A percentile compares a stretch with the other conserved stretches of the same genome.
These are phyloP conservation scores for Pseudomyrmex flavicornis DNA, from an alignment of 1,140 invertebrate genomes.

Conservation along the genomic window DNA sequence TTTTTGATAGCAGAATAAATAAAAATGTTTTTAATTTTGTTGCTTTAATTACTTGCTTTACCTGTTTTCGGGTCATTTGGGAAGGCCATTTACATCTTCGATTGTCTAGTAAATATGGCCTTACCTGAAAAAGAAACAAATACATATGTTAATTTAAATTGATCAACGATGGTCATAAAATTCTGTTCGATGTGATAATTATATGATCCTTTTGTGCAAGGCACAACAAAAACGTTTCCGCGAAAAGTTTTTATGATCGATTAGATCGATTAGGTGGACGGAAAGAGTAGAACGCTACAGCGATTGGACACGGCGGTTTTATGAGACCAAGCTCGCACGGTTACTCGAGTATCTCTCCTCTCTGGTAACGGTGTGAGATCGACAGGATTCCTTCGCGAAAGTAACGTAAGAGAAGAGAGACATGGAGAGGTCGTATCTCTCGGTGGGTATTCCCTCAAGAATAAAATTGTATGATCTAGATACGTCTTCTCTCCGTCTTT, in stretches of 20 bases:
- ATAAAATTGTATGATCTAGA: constrained; percentile 47
- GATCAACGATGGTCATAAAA: not conserved
- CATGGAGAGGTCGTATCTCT: constrained; percentile 49
- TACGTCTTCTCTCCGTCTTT: constrained; percentile 16
- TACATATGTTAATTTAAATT: not conserved
- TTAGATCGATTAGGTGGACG: constrained; percentile 35
- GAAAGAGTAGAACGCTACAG: constrained; percentile 36
- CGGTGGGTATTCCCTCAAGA: constrained; percentile 44
- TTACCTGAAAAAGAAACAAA: constrained; percentile 57
- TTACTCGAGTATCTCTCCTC: constrained; percentile 19
- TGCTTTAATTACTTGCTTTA: constrained; percentile 14
- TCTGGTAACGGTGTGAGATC: constrained; percentile 64
- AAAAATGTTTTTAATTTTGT: not conserved
- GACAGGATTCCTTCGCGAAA: constrained; percentile 57
- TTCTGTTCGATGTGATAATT: constrained; percentile 17
- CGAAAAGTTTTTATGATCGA: constrained; percentile 39
- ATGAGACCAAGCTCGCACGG: constrained; percentile 32
- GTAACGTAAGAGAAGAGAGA: constrained; percentile 56
- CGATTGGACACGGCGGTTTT: constrained; percentile 51
- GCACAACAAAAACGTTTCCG: constrained; percentile 1
- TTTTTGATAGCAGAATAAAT: not conserved
- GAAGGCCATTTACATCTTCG: too few relatives aligned
- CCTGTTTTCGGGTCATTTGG: not conserved
- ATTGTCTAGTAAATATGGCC: not conserved
- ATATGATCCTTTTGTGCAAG: not conserved